phyloP scores from a whole-genome alignment of 2,888 invertebrate genomes.

The Acleris holmiana region DNA sequence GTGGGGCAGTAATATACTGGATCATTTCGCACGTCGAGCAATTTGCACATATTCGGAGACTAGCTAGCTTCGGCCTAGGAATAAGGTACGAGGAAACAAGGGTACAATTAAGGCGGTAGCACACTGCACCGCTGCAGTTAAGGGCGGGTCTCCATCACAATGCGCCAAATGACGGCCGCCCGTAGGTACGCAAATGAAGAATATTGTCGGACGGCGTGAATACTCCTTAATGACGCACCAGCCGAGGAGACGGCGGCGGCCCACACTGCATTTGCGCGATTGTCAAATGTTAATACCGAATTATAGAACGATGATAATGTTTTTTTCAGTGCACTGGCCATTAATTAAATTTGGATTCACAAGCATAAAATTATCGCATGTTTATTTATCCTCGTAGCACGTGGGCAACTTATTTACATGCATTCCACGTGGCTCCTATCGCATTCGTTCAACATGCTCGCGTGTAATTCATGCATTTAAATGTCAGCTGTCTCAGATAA shows the following conservation, averaged over 20 bases:
- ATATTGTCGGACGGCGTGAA: slow-evolving; percentile 82
- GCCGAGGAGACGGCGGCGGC: slow-evolving; percentile 59
- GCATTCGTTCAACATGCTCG: slow-evolving; percentile 29
- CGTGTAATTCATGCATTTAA: slow-evolving; percentile 36
- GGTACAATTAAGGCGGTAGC: slow-evolving; percentile 77
- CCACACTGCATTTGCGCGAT: slow-evolving; percentile 73
- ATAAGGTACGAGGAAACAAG: slow-evolving; percentile 62
- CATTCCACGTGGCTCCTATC: slow-evolving; percentile 32
- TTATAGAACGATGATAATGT: slow-evolving; percentile 55
- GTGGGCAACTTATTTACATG: slow-evolving; percentile 37
- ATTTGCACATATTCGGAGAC: slow-evolving; percentile 28
- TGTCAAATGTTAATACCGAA: slow-evolving; percentile 74
- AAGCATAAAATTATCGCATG: slow-evolving; percentile 14
- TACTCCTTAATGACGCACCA: slow-evolving; percentile 79
- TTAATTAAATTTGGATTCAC: slow-evolving; percentile 19
- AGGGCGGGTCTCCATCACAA: slow-evolving; percentile 71
- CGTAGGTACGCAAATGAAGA: slow-evolving; percentile 81
- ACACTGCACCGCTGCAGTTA: slow-evolving; percentile 69
- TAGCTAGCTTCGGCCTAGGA: slow-evolving; percentile 25
- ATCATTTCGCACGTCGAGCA: slow-evolving; percentile 17
- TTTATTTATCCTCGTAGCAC: slow-evolving; percentile 26
- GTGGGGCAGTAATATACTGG: neutral
- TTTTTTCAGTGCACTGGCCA: slow-evolving; percentile 22
- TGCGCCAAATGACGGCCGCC: slow-evolving; percentile 79
- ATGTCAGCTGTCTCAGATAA: slow-evolving; percentile 34